These are phyloP conservation scores for Tortrix viridana DNA, from an alignment of 2,888 invertebrate genomes.

Conservation along the genomic window DNA sequence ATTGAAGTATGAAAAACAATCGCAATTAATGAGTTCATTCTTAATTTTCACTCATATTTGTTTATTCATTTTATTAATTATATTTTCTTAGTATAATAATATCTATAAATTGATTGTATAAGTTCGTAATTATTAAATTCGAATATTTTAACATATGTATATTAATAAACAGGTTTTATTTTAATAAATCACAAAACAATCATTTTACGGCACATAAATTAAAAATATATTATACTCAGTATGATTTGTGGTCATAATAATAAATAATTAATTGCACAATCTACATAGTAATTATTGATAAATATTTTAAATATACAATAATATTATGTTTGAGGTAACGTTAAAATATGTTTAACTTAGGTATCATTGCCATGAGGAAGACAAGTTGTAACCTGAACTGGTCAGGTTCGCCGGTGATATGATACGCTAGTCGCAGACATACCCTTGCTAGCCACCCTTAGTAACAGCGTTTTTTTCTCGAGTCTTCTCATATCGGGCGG, in stretches of 20 bases:
- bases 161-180: constrained; percentile 84
- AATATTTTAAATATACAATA: constrained; percentile 48
- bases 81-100: constrained; percentile 85
- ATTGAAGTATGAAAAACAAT: constrained; percentile 83
- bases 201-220: constrained; percentile 64
- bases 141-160: constrained; percentile 85
- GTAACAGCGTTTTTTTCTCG: too few relatives aligned
- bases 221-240: constrained; percentile 61
- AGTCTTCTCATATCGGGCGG: too few relatives aligned
- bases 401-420: constrained; percentile 54
- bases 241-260: constrained; percentile 65
- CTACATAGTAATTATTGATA: constrained; percentile 59
- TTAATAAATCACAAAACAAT: constrained; percentile 77
- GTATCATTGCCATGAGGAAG: constrained; percentile 46
- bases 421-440: constrained; percentile 27
- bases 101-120: constrained; percentile 85
- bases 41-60: constrained; percentile 81
- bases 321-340: constrained; percentile 46
- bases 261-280: constrained; percentile 68
- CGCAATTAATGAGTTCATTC: constrained; percentile 79
- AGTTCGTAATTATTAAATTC: constrained; percentile 85
- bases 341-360: constrained; percentile 47
- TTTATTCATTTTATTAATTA: constrained; percentile 84
- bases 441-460: too few relatives aligned
- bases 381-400: constrained; percentile 50